A percentile compares a stretch with the other conserved stretches of the same genome.
Conservation (phyloP, 2,888 invertebrate genomes). For the Cyclophora albipunctata region DNA sequence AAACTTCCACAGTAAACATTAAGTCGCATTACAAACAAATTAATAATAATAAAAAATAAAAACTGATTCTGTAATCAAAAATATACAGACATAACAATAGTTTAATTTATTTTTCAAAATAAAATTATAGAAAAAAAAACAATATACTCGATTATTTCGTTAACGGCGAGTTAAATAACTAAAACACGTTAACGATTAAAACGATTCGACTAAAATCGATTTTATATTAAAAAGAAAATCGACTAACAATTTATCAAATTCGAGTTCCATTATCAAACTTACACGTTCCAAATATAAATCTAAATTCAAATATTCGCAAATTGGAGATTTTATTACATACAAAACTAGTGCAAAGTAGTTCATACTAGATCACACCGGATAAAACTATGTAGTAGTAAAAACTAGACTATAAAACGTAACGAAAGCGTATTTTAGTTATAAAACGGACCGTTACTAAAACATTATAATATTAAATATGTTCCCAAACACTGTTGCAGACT, state of each 20-base stretch:
- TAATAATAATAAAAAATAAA: slow-evolving; percentile 27
- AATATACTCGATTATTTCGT: slow-evolving; percentile 3
- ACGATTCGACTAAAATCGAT: slow-evolving; percentile 4
- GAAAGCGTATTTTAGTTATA: too few species aligned
- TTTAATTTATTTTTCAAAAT: slow-evolving; percentile 16
- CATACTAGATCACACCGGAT: too few species aligned
- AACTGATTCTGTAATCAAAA: slow-evolving; percentile 54
- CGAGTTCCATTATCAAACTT: background rate
- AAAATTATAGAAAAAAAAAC: slow-evolving; percentile 14
- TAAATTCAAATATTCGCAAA: background rate
- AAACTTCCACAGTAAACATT: slow-evolving; percentile 8
- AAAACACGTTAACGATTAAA: background rate
- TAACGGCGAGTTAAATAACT: slow-evolving; percentile 15
- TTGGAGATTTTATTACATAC: too few species aligned
- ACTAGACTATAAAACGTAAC: too few species aligned
- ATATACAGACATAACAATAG: slow-evolving; percentile 57
- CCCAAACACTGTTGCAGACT: too few species aligned
- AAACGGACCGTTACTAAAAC: too few species aligned
- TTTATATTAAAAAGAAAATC: slow-evolving; percentile 11
- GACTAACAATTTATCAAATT: slow-evolving; percentile 8
- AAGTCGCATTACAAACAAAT: slow-evolving; percentile 22
- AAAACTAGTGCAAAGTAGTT: too few species aligned
- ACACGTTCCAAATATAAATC: slow-evolving; percentile 6
- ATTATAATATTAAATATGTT: too few species aligned
- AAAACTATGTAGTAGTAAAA: too few species aligned